These are phyloP conservation scores for Samia ricini DNA, from an alignment of 1,140 invertebrate genomes.

Conservation along the genomic window DNA sequence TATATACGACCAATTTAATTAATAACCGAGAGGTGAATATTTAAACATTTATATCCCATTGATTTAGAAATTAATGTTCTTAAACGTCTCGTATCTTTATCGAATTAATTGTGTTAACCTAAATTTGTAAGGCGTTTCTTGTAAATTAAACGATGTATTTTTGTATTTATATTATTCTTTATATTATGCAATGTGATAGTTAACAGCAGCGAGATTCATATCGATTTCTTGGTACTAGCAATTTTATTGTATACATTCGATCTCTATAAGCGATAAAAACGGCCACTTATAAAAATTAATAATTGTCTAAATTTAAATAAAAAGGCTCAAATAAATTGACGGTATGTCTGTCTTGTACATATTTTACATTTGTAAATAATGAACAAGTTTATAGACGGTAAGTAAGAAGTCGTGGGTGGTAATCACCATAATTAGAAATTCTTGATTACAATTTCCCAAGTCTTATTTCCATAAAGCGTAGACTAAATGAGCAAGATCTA, in stretches of 20 bases:
- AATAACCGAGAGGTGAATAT: slow-evolving; percentile 5
- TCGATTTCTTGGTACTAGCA: not conserved
- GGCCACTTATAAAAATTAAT: not conserved
- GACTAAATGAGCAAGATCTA: slow-evolving; percentile 39
- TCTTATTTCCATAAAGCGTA: slow-evolving; percentile 50
- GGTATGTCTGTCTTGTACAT: not conserved
- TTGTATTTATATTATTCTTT: too few species aligned
- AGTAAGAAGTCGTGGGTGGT: slow-evolving; percentile 40
- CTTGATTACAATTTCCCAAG: slow-evolving; percentile 44
- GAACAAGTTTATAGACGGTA: not conserved
- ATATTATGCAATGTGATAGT: not conserved
- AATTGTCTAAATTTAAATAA: not conserved
- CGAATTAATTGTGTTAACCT: slow-evolving; percentile 1
- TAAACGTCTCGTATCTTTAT: not conserved
- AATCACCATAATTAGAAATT: slow-evolving; percentile 43
- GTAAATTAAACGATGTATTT: not conserved
- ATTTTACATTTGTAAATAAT: slow-evolving; percentile 9
- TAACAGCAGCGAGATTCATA: not conserved
- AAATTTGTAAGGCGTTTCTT: not conserved
- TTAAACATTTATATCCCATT: slow-evolving; percentile 11
- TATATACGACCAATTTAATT: slow-evolving; percentile 2
- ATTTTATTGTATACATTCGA: not conserved
- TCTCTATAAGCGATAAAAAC: not conserved
- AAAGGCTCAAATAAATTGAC: not conserved
- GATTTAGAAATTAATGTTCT: slow-evolving; percentile 10